Percentiles rank a stretch among this genome's conserved stretches.
Conservation (phyloP, 2,797 vertebrate species). For the Hephaestus fuliginosus region DNA sequence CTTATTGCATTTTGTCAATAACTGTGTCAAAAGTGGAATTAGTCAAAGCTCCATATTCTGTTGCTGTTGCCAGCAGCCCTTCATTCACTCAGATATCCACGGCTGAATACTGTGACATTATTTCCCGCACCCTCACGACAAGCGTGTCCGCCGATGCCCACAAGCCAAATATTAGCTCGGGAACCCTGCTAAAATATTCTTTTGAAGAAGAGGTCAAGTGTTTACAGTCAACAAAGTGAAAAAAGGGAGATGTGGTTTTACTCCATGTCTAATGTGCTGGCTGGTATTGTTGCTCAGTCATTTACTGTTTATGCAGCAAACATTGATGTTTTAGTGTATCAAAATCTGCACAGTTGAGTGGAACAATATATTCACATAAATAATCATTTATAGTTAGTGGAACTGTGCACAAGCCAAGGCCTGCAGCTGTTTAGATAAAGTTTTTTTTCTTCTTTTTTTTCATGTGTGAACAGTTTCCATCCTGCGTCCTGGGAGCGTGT, state of each 20-base stretch:
- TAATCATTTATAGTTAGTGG: slow-evolving; percentile 75
- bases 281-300: slow-evolving; percentile 80
- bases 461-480: slow-evolving; percentile 87
- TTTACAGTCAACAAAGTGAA: slow-evolving; percentile 82
- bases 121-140: slow-evolving; percentile 85
- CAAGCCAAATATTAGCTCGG: slow-evolving; percentile 85
- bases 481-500: slow-evolving; percentile 95
- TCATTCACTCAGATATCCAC: slow-evolving; percentile 87
- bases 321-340: slow-evolving; percentile 70
- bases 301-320: slow-evolving; percentile 81
- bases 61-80: slow-evolving; percentile 84
- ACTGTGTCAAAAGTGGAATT: slow-evolving; percentile 90
- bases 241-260: slow-evolving; percentile 77
- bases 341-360: slow-evolving; percentile 64
- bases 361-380: slow-evolving; percentile 76
- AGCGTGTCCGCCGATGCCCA: slow-evolving; percentile 87
- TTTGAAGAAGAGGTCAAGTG: slow-evolving; percentile 88
- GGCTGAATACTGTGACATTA: slow-evolving; percentile 89
- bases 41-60: slow-evolving; percentile 87
- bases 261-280: slow-evolving; percentile 79
- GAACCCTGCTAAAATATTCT: slow-evolving; percentile 86
- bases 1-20: slow-evolving; percentile 89
- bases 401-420: slow-evolving; percentile 64
- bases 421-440: slow-evolving; percentile 63
- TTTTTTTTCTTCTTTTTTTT: slow-evolving; percentile 28